A percentile compares a stretch with the other conserved stretches of the same genome.
Evolutionary conservation across 2,888 invertebrate genomes (phyloP).

Genomic region (Cancer borealis): DNA sequence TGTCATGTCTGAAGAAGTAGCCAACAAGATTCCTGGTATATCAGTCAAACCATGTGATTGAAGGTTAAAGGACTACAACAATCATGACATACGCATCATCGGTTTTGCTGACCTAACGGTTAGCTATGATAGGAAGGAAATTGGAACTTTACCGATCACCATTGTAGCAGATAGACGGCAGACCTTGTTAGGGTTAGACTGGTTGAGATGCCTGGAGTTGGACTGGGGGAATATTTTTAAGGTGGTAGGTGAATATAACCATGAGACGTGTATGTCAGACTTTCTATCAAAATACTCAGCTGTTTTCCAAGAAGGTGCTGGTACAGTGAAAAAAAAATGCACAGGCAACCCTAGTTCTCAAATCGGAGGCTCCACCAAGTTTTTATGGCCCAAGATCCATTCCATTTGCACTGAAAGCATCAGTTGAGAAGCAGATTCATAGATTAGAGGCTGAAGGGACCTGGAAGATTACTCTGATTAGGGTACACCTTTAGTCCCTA

Average conservation of each 20-base stretch:
- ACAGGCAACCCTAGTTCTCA: slow-evolving; percentile 31
- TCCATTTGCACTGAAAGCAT: slow-evolving; percentile 8
- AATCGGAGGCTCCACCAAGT: not conserved
- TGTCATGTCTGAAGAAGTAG: not conserved
- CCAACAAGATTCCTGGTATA: not conserved
- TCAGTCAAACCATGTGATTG: not conserved
- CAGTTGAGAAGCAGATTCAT: not conserved
- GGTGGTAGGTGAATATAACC: not conserved
- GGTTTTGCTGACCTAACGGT: not conserved
- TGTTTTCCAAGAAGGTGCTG: not conserved
- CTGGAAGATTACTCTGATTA: slow-evolving; percentile 75
- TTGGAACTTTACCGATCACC: not conserved
- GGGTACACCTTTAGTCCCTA: slow-evolving; percentile 77
- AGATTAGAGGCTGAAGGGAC: not conserved
- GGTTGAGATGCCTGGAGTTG: not conserved
- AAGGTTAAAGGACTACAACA: not conserved
- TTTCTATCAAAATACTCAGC: not conserved
- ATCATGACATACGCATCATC: slow-evolving; percentile 1
- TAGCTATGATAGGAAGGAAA: not conserved
- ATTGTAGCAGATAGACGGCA: not conserved
- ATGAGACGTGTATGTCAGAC: not conserved
- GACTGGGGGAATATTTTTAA: not conserved
- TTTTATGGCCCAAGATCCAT: slow-evolving; percentile 8
- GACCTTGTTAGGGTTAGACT: not conserved
- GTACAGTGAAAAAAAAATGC: not conserved